phyloP scores from a whole-genome alignment of 2,888 invertebrate genomes.

The Drosophila affinis region DNA sequence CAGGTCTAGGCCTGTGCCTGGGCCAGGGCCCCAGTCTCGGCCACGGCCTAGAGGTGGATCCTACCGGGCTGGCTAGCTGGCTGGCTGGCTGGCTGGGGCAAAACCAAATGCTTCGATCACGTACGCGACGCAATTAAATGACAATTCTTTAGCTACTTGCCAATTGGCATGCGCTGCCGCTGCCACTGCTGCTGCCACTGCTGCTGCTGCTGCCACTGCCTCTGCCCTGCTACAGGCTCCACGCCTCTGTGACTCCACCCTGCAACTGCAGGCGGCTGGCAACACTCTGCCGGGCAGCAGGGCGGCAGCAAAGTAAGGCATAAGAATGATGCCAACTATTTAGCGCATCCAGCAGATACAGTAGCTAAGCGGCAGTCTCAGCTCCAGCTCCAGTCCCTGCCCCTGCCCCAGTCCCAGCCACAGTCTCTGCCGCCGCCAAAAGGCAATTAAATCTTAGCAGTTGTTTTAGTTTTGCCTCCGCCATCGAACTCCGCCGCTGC shows the following conservation, averaged over 20 bases:
- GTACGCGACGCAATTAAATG: conserved; percentile 83
- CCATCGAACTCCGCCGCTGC: background rate
- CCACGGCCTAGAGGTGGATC: background rate
- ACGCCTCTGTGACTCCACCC: background rate
- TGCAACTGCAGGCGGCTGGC: background rate
- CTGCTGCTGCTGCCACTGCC: conserved; percentile 17
- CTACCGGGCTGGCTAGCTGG: conserved; percentile 6
- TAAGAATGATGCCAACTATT: conserved; percentile 79
- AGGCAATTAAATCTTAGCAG: conserved; percentile 76
- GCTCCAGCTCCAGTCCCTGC: conserved; percentile 24
- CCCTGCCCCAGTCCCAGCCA: conserved; percentile 43
- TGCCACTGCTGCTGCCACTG: background rate
- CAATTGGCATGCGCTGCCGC: conserved; percentile 70
- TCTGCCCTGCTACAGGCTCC: conserved; percentile 5
- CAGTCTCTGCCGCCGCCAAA: conserved; percentile 42
- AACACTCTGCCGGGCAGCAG: conserved; percentile 21
- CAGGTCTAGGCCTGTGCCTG: conserved; percentile 13
- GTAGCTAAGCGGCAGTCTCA: conserved; percentile 43
- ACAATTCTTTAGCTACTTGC: conserved; percentile 80
- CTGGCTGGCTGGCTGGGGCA: conserved; percentile 28
- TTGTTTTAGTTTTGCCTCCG: conserved; percentile 62
- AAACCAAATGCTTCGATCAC: conserved; percentile 80
- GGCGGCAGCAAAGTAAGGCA: conserved; percentile 64
- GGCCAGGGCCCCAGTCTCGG: no score
- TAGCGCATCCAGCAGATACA: conserved; percentile 76